A percentile compares a stretch with the other conserved stretches of the same genome.
These are phyloP conservation scores for Leucopternis melanops DNA, from an alignment of 2,113 vertebrate species.

Conservation along the genomic window DNA sequence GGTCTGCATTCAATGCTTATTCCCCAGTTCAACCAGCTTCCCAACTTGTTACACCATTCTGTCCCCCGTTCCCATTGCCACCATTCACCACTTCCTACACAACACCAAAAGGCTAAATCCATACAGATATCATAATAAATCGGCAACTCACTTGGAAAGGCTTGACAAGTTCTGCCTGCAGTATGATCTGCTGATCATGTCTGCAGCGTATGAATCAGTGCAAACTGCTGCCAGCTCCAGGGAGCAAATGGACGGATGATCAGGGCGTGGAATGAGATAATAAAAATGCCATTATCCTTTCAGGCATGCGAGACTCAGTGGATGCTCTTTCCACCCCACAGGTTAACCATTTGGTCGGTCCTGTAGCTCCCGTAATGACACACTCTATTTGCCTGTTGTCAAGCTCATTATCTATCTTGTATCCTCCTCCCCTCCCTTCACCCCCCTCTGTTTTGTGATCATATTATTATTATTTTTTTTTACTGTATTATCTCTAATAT, in stretches of 20 bases:
- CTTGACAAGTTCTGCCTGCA: slow-evolving; percentile 72
- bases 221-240: slow-evolving; percentile 40
- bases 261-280: slow-evolving; percentile 61
- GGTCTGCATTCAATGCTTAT: not conserved
- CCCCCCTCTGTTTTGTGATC: slow-evolving; percentile 33
- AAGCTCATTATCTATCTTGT: slow-evolving; percentile 46
- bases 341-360: slow-evolving; percentile 68
- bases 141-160: slow-evolving; percentile 78
- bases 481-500: slow-evolving; percentile 80
- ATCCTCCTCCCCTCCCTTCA: slow-evolving; percentile 53
- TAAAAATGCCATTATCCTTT: slow-evolving; percentile 65
- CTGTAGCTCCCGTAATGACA: slow-evolving; percentile 28
- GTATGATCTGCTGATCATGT: slow-evolving; percentile 75
- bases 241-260: slow-evolving; percentile 51
- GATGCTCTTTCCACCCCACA: slow-evolving; percentile 67
- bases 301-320: slow-evolving; percentile 29
- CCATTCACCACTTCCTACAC: not conserved
- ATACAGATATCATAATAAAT: not conserved
- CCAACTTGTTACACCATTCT: not conserved
- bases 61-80: not conserved
- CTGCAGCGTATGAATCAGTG: slow-evolving; percentile 46
- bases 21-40: not conserved
- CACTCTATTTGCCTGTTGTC: slow-evolving; percentile 47
- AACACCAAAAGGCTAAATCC: not conserved
- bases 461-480: slow-evolving; percentile 61